Base-by-base conservation (phyloP, 2,888 invertebrate species). In the Ennomos quercinarius region DNA sequence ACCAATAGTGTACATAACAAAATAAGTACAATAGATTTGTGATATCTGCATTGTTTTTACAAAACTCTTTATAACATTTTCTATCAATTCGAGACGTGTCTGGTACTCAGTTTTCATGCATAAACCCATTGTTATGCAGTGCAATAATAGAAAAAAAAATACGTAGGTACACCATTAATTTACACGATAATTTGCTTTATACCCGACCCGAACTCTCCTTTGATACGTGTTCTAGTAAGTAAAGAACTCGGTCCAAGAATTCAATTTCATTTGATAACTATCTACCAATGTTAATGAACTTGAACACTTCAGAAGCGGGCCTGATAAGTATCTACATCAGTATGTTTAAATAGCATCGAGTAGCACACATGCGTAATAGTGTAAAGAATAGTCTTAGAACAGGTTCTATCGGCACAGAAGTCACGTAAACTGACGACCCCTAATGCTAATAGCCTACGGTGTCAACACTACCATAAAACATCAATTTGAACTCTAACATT, bases 361-460 rank as follows among this genome's bases (percentile, higher is more conserved):
- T 54, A 59, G 59, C 47, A 35, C 54, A 45, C 38, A 50, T 57
- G 57, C 56, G 58, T n/a, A 47, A 38, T 34, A 13, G 34, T 47
- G 42, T 52, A 52, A 43, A 52, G 13, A 57, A 40, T 38, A 13
- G 42, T 43, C 62, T 56, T 64, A 51, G 74, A 84, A 84, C 84
- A 76, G 80, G 83, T 84, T 81, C 70, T 71, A 64, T 62, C 61
- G 74, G 75, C 76, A 79, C 71, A 84, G 74, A 76, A 84, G 83
- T 82, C 84, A 83, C 84, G 81, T 88, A 81, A 86, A 83, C 81
- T 80, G 61, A 72, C 81, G 84, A 86, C 83, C 86, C 83, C 78
- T 77, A 76, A 77, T 76, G 74, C 77, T 75, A 76, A 76, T 77
- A 75, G 73, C 74, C 68, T 70, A 58, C 66, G 64, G 75, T 76